A percentile compares a stretch with the other conserved stretches of the same genome.
These are phyloP conservation scores for Recurvirostra avosetta DNA, from an alignment of 2,113 vertebrate species.

Conservation along the genomic window DNA sequence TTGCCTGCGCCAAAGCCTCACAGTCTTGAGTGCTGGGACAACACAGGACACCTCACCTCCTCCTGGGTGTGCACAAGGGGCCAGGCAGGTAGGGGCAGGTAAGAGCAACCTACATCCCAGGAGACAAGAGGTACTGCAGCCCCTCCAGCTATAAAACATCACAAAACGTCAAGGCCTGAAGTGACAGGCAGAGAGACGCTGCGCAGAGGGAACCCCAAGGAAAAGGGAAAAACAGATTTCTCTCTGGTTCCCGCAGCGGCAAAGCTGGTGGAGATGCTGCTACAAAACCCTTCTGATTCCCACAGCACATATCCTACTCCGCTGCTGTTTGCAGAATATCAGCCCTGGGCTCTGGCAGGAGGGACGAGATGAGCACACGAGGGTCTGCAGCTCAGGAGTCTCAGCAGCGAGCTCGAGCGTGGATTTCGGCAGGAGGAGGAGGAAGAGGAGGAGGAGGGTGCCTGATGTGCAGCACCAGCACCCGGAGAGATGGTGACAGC, in stretches of 20 bases:
- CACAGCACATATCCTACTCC: accelerated
- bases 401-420: accelerated
- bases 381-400: neutral
- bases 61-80: neutral
- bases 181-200: neutral
- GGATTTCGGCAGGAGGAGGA: neutral
- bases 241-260: neutral
- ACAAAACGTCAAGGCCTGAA: neutral
- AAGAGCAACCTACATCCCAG: neutral
- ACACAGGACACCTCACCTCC: accelerated
- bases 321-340: neutral
- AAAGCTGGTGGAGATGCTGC: neutral
- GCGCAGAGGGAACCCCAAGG: neutral
- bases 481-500: neutral
- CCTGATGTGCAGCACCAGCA: neutral
- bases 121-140: neutral
- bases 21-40: neutral
- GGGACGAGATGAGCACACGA: accelerated
- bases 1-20: neutral
- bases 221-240: neutral
- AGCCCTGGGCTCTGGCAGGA: neutral
- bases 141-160: neutral
- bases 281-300: neutral
- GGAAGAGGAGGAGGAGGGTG: neutral
- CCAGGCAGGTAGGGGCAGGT: neutral